A percentile compares a stretch with the other conserved stretches of the same genome.
phyloP scores from a whole-genome alignment of 2,888 invertebrate species.

The Schrankia costaestrigalis region DNA sequence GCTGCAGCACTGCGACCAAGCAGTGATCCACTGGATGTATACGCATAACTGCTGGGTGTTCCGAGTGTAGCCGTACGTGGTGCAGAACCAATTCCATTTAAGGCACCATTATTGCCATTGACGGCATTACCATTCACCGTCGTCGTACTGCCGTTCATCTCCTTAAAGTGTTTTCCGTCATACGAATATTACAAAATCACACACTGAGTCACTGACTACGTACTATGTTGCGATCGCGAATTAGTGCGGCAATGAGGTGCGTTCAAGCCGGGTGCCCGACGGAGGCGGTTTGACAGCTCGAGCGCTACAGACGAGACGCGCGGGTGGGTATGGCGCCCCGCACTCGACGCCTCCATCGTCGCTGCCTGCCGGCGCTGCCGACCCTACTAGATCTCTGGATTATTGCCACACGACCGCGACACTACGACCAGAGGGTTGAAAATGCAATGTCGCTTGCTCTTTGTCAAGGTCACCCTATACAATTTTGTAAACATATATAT shows the following conservation, averaged over 20 bases:
- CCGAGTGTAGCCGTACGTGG: conserved; percentile 75
- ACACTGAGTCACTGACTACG: conserved; percentile 70
- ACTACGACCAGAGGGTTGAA: conserved; percentile 67
- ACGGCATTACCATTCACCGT: conserved; percentile 75
- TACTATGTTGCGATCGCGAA: conserved; percentile 64
- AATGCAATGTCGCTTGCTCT: conserved; percentile 61
- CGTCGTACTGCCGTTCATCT: conserved; percentile 80
- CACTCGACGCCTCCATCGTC: conserved; percentile 54
- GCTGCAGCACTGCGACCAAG: conserved; percentile 83
- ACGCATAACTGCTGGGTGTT: conserved; percentile 82
- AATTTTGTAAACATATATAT: neutral
- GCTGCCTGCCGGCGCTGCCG: conserved; percentile 43
- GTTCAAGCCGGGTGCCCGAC: conserved; percentile 77
- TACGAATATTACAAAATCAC: conserved; percentile 67
- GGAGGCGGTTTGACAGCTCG: conserved; percentile 79
- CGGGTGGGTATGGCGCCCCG: conserved; percentile 66
- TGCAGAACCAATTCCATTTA: conserved; percentile 70
- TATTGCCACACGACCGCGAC: conserved; percentile 63
- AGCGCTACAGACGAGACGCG: conserved; percentile 62
- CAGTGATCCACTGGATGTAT: conserved; percentile 82
- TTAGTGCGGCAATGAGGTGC: conserved; percentile 58
- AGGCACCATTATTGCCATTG: conserved; percentile 69
- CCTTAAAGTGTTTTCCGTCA: conserved; percentile 62
- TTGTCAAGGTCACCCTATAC: conserved; percentile 65
- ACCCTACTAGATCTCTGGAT: conserved; percentile 58